Percentiles rank a stretch among this genome's conserved stretches.
These are phyloP conservation scores for Sinohyriopsis cumingii DNA, from an alignment of 2,888 invertebrate genomes.

Conservation along the genomic window DNA sequence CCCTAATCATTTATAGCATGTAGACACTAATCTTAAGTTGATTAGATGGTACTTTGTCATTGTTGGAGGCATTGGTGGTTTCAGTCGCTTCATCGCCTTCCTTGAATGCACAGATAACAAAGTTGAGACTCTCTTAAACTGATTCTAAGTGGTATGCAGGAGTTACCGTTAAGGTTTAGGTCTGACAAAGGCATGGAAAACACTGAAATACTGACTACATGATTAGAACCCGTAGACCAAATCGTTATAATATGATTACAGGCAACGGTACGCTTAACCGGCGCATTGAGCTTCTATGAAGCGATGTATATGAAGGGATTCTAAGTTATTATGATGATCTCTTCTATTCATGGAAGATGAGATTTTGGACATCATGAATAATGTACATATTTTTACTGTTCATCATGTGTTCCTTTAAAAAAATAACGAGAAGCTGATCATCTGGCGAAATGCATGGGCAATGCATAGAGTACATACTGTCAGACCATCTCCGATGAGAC, in stretches of 20 bases:
- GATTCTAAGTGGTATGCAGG: too few species aligned
- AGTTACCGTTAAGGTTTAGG: too few species aligned
- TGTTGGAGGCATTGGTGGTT: too few species aligned
- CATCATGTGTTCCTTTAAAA: constrained; percentile 6
- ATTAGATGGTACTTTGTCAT: too few species aligned
- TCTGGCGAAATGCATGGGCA: constrained; percentile 13
- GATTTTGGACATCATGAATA: constrained; percentile 11
- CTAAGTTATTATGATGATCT: constrained; percentile 6
- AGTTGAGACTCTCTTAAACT: too few species aligned
- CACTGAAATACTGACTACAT: too few species aligned
- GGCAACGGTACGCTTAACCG: constrained; percentile 11
- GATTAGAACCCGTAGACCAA: not conserved
- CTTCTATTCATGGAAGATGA: constrained; percentile 19
- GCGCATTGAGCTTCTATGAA: constrained; percentile 5
- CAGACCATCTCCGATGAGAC: not conserved
- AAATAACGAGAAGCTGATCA: constrained; percentile 4
- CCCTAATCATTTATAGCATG: too few species aligned
- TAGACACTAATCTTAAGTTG: too few species aligned
- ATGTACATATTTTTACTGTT: constrained; percentile 8
- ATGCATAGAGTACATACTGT: constrained; percentile 6
- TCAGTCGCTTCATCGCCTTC: too few species aligned
- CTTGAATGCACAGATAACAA: too few species aligned
- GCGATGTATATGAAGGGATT: constrained; percentile 11
- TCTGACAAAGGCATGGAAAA: too few species aligned
- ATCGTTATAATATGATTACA: constrained; percentile 2